These are phyloP conservation scores for Philereme vetulata DNA, from an alignment of 2,888 invertebrate genomes.

Conservation along the genomic window DNA sequence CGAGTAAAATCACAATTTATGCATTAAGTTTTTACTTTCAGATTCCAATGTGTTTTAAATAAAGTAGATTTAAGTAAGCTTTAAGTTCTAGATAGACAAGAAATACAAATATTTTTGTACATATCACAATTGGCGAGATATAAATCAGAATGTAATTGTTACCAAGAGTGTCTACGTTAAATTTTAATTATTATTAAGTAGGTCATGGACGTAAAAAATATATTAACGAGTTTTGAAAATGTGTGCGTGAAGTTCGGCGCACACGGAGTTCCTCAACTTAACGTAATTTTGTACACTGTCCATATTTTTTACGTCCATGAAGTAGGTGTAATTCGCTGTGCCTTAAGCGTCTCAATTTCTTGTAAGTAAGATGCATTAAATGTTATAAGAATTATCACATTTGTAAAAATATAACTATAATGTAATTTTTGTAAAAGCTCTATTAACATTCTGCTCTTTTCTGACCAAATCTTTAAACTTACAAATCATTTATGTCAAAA, in stretches of 20 bases:
- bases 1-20: constrained; percentile 44
- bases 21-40: constrained; percentile 41
- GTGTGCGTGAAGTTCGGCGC: too few relatives aligned
- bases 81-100: constrained; percentile 61
- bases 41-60: constrained; percentile 32
- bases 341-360: constrained; percentile 83
- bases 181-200: constrained; percentile 28
- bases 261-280: too few relatives aligned
- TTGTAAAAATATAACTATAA: constrained; percentile 60
- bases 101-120: constrained; percentile 80
- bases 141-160: constrained; percentile 63
- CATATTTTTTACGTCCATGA: too few relatives aligned
- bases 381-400: constrained; percentile 67
- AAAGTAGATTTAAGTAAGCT: constrained; percentile 34
- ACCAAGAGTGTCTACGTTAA: constrained; percentile 76
- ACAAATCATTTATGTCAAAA: constrained; percentile 36
- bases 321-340: constrained; percentile 77
- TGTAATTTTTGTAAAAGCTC: constrained; percentile 70
- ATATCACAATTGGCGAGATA: constrained; percentile 79
- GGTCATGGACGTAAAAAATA: too few relatives aligned
- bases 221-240: too few relatives aligned
- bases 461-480: constrained; percentile 55
- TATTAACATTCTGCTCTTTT: constrained; percentile 62
- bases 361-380: constrained; percentile 67
- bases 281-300: too few relatives aligned